Evolutionary conservation across 2,888 invertebrate species (phyloP).

Genomic region (Caenorhabditis sp.): DNA sequence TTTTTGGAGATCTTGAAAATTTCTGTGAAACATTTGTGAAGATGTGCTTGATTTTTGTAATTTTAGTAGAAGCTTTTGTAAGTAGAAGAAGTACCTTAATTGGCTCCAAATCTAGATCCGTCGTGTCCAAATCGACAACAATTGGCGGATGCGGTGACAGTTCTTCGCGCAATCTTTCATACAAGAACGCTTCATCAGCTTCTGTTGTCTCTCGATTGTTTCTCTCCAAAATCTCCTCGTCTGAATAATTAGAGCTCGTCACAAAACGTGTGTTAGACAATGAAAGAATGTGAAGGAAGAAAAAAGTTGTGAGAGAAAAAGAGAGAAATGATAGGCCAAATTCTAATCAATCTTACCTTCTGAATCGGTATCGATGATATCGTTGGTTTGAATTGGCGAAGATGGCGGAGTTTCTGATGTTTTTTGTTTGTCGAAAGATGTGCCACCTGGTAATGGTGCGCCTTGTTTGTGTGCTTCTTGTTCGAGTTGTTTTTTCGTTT

Average conservation of each 20-base stretch:
- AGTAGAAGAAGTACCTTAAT: slow-evolving; percentile 24
- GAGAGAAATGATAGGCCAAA: neutral
- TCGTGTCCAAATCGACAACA: slow-evolving; percentile 39
- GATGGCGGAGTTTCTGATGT: slow-evolving; percentile 33
- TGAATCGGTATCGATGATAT: slow-evolving; percentile 30
- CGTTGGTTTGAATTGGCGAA: slow-evolving; percentile 26
- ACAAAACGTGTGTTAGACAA: slow-evolving; percentile 2
- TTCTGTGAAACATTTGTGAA: neutral
- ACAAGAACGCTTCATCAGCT: slow-evolving; percentile 49
- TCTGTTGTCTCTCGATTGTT: slow-evolving; percentile 37
- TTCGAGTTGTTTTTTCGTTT: slow-evolving; percentile 26
- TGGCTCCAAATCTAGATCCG: slow-evolving; percentile 35
- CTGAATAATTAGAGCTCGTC: slow-evolving; percentile 21
- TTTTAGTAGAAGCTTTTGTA: neutral
- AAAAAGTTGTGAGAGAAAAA: neutral
- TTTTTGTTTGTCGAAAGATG: slow-evolving; percentile 1
- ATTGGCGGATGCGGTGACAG: slow-evolving; percentile 57
- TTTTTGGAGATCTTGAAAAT: neutral
- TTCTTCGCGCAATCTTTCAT: slow-evolving; percentile 65
- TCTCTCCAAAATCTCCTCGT: slow-evolving; percentile 35
- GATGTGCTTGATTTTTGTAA: neutral
- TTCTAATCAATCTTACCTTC: slow-evolving; percentile 36
- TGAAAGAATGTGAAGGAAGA: slow-evolving; percentile 5
- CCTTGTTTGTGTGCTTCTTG: slow-evolving; percentile 27
- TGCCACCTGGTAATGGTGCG: slow-evolving; percentile 11